A percentile compares a stretch with the other conserved stretches of the same genome.
These are phyloP conservation scores for Caenorhabditis auriculariae DNA, from an alignment of 2,888 invertebrate genomes.

Conservation along the genomic window DNA sequence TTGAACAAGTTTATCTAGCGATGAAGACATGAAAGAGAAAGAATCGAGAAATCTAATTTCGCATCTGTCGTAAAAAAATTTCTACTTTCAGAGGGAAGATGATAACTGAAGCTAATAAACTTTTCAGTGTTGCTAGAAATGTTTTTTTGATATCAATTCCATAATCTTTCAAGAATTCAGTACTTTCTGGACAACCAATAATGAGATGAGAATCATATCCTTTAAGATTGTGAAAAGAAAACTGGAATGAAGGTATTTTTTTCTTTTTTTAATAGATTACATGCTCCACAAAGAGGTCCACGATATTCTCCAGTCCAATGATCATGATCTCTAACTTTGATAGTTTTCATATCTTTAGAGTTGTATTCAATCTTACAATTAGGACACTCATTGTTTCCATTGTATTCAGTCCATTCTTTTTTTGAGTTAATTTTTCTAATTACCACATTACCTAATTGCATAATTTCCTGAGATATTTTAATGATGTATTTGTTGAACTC, in stretches of 20 bases:
- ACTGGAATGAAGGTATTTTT: constrained; percentile 36
- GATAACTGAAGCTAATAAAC: constrained; percentile 38
- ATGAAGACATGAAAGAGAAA: constrained; percentile 22
- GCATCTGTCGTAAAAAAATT: constrained; percentile 1
- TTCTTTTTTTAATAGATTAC: constrained; percentile 26
- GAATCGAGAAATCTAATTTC: constrained; percentile 48
- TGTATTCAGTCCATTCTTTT: constrained; percentile 3
- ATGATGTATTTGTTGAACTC: constrained; percentile 23
- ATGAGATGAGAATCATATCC: constrained; percentile 43
- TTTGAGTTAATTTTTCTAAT: constrained; percentile 14
- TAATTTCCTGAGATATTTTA: constrained; percentile 9
- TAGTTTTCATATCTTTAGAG: constrained; percentile 8
- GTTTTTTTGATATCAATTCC: constrained; percentile 16
- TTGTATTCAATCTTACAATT: constrained; percentile 5
- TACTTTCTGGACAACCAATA: constrained; percentile 12
- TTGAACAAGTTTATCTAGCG: constrained; percentile 25
- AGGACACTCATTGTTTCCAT: constrained; percentile 6
- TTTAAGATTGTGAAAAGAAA: constrained; percentile 39
- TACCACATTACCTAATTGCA: constrained; percentile 1
- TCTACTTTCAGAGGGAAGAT: background rate
- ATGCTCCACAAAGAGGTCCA: constrained; percentile 20
- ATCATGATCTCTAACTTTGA: constrained; percentile 27
- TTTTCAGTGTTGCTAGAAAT: constrained; percentile 38
- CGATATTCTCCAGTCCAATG: constrained; percentile 33
- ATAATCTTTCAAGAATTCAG: constrained; percentile 11